phyloP scores from a whole-genome alignment of 2,113 vertebrate species.

The Tragelaphus scriptus region DNA sequence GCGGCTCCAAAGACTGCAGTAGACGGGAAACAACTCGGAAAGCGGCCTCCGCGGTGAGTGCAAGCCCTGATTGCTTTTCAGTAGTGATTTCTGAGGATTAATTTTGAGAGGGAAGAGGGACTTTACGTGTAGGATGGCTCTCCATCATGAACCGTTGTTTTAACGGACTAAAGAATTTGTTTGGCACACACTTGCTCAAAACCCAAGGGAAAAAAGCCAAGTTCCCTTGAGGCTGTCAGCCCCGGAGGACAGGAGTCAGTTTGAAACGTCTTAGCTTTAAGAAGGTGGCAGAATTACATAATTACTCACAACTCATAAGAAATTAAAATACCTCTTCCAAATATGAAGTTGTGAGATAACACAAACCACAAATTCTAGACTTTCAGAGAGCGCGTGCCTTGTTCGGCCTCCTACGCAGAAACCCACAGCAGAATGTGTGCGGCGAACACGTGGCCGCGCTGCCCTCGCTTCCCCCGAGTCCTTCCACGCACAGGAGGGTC shows the following conservation, averaged over 20 bases:
- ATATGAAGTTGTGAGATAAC: conserved; percentile 69
- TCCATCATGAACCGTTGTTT: background rate
- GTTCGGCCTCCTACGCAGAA: background rate
- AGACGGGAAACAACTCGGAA: background rate
- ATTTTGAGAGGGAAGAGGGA: background rate
- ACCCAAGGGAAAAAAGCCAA: background rate
- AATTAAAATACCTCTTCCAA: conserved; percentile 77
- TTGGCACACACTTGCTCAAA: background rate
- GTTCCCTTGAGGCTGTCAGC: background rate
- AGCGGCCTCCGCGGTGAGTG: background rate
- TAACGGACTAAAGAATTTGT: background rate
- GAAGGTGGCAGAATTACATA: conserved; percentile 77
- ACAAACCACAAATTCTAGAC: conserved; percentile 48
- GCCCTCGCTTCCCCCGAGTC: accelerated
- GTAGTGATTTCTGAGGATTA: background rate
- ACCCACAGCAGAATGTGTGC: background rate
- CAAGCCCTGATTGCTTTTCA: background rate
- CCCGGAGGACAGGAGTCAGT: background rate
- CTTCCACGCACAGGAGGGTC: background rate
- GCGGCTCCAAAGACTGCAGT: accelerated
- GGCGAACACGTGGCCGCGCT: accelerated
- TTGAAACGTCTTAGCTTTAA: conserved; percentile 66
- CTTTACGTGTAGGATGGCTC: background rate
- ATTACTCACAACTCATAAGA: conserved; percentile 78
- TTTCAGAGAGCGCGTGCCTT: background rate